These are phyloP conservation scores for Danaus melanippus DNA, from an alignment of 1,140 invertebrate genomes.

Conservation along the genomic window DNA sequence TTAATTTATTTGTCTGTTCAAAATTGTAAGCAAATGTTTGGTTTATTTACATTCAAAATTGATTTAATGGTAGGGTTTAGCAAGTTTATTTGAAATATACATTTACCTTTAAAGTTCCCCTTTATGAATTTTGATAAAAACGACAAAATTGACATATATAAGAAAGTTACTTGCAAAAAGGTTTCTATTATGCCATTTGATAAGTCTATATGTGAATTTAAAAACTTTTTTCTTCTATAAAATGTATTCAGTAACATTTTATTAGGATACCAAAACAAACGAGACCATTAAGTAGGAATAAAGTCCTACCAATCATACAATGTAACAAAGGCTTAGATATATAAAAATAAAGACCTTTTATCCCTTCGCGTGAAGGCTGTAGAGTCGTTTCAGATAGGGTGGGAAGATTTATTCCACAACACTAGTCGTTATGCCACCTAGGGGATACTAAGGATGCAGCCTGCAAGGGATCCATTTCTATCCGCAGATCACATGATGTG, in stretches of 20 bases:
- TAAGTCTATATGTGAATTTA: too few relatives aligned
- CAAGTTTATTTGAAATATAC: constrained; percentile 21
- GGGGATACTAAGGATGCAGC: constrained; percentile 55
- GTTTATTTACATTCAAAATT: constrained; percentile 27
- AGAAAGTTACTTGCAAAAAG: too few relatives aligned
- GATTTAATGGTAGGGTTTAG: constrained; percentile 16
- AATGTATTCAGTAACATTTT: too few relatives aligned
- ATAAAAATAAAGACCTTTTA: constrained; percentile 66
- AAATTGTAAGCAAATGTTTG: constrained; percentile 17
- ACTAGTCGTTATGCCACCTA: constrained; percentile 60
- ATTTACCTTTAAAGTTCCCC: too few relatives aligned
- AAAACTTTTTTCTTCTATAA: too few relatives aligned
- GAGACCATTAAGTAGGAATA: constrained; percentile 34
- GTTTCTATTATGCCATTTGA: too few relatives aligned
- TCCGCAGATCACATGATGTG: constrained; percentile 47
- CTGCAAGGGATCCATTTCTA: constrained; percentile 40
- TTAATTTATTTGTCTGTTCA: constrained; percentile 52
- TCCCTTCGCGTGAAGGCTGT: constrained; percentile 49
- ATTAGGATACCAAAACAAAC: too few relatives aligned
- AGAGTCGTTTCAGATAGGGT: constrained; percentile 39
- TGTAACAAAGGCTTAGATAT: constrained; percentile 48
- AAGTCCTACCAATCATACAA: constrained; percentile 55
- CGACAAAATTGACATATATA: too few relatives aligned
- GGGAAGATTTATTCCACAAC: constrained; percentile 66
- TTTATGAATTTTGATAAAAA: too few relatives aligned